Percentiles rank a stretch among this genome's conserved stretches.
These are phyloP conservation scores for Digitonthophagus gazella DNA, from an alignment of 2,888 invertebrate genomes.

Conservation along the genomic window DNA sequence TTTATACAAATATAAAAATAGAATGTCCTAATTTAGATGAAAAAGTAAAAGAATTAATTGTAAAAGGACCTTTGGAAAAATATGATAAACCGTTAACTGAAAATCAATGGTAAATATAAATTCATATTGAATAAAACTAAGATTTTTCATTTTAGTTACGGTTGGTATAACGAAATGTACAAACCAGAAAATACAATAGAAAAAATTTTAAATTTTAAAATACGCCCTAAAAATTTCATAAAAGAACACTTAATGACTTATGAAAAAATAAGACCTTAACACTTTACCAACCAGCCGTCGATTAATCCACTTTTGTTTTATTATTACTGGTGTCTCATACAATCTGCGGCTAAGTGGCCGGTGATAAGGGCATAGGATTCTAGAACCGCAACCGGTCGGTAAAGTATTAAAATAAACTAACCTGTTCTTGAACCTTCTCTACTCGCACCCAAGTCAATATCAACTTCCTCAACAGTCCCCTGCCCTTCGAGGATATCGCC, in stretches of 20 bases:
- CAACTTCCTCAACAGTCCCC: constrained; percentile 62
- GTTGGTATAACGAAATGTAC: constrained; percentile 44
- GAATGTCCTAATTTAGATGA: constrained; percentile 36
- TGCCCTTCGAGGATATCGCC: constrained; percentile 52
- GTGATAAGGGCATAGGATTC: no score
- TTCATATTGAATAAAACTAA: background rate
- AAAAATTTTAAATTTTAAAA: constrained; percentile 50
- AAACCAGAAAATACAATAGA: constrained; percentile 41
- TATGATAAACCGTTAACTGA: constrained; percentile 44
- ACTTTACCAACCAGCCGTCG: no score
- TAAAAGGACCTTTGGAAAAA: constrained; percentile 42
- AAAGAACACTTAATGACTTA: constrained; percentile 46
- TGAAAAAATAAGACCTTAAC: constrained; percentile 42
- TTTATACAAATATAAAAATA: constrained; percentile 39
- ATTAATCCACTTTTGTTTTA: no score
- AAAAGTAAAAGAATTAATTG: constrained; percentile 41
- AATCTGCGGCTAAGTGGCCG: no score
- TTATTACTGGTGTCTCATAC: no score
- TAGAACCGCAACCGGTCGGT: no score
- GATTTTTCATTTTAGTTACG: constrained; percentile 43
- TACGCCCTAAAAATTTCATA: constrained; percentile 49
- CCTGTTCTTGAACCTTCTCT: constrained; percentile 89
- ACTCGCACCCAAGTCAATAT: constrained; percentile 79
- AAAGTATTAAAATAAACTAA: no score
- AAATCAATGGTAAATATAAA: constrained; percentile 45